Percentiles rank a stretch among this genome's conserved stretches.
Conservation (phyloP, 2,888 invertebrate genomes). For the Eristalinus aeneus region DNA sequence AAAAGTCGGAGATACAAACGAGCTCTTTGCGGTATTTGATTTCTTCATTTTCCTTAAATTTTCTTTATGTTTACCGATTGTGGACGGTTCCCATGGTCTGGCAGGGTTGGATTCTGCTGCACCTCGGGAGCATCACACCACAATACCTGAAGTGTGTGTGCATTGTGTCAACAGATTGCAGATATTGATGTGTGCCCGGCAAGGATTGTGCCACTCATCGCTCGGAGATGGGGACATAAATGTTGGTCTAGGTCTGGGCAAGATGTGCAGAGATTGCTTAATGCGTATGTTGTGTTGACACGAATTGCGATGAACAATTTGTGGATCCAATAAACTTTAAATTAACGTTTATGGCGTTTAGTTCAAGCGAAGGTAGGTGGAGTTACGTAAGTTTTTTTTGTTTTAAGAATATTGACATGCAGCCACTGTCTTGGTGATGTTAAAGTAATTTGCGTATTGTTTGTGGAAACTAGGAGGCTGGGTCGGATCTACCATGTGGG, state of each 20-base stretch:
- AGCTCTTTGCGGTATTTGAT: slow-evolving; percentile 59
- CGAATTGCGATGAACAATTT: not conserved
- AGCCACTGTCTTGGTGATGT: not conserved
- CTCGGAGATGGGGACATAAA: not conserved
- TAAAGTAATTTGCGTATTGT: not conserved
- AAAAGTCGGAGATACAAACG: slow-evolving; percentile 43
- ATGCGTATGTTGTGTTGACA: not conserved
- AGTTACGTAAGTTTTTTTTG: not conserved
- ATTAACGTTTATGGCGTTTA: slow-evolving; percentile 14
- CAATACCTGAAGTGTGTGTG: slow-evolving; percentile 38
- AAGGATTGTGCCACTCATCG: slow-evolving; percentile 48
- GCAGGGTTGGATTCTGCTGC: slow-evolving; percentile 2
- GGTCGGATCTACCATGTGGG: not conserved
- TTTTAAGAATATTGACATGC: not conserved
- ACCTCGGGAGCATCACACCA: slow-evolving; percentile 5
- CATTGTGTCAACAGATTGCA: slow-evolving; percentile 56
- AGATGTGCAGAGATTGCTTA: not conserved
- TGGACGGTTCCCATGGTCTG: slow-evolving; percentile 46
- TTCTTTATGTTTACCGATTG: slow-evolving; percentile 56
- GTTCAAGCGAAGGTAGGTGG: not conserved
- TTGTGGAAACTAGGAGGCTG: not conserved
- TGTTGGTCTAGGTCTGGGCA: not conserved
- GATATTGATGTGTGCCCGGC: slow-evolving; percentile 47
- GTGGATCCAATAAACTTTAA: slow-evolving; percentile 1
- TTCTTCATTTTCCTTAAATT: slow-evolving; percentile 57